Evolutionary conservation across 2,113 vertebrate species (phyloP).

Genomic region (Nibea coibor): DNA sequence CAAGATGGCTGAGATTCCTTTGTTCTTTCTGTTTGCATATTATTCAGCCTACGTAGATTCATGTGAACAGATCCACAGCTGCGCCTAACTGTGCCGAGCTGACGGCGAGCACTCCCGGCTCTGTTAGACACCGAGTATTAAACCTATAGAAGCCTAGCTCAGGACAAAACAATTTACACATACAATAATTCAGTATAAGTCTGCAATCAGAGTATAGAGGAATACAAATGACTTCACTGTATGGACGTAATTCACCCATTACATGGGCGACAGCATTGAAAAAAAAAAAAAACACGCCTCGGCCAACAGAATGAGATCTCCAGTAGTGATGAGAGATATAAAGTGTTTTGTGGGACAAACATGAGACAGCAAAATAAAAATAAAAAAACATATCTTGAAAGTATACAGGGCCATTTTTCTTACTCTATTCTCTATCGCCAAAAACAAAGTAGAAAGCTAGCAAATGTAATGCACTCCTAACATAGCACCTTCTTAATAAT

Average conservation of each 20-base stretch:
- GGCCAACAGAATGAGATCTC: slow-evolving; percentile 59
- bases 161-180: slow-evolving; percentile 59
- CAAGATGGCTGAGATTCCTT: slow-evolving; percentile 81
- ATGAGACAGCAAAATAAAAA: slow-evolving; percentile 49
- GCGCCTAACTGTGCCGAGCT: slow-evolving; percentile 58
- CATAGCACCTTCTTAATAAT: slow-evolving; percentile 78
- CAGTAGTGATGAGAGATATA: slow-evolving; percentile 71
- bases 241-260: slow-evolving; percentile 57
- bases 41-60: slow-evolving; percentile 66
- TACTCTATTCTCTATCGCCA: slow-evolving; percentile 47
- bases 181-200: slow-evolving; percentile 57
- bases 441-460: slow-evolving; percentile 67
- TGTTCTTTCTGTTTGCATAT: slow-evolving; percentile 81
- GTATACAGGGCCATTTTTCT: slow-evolving; percentile 57
- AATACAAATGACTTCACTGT: slow-evolving; percentile 63
- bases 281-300: slow-evolving; percentile 42
- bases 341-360: slow-evolving; percentile 58
- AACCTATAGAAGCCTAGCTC: slow-evolving; percentile 55
- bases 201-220: slow-evolving; percentile 56
- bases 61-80: slow-evolving; percentile 58
- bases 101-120: slow-evolving; percentile 41
- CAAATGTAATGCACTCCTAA: slow-evolving; percentile 66
- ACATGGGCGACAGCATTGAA: slow-evolving; percentile 57
- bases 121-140: slow-evolving; percentile 40
- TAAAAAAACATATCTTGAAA: slow-evolving; percentile 35